A percentile compares a stretch with the other conserved stretches of the same genome.
Conservation (phyloP, 1,140 invertebrate genomes). For the Magallana angulata region DNA sequence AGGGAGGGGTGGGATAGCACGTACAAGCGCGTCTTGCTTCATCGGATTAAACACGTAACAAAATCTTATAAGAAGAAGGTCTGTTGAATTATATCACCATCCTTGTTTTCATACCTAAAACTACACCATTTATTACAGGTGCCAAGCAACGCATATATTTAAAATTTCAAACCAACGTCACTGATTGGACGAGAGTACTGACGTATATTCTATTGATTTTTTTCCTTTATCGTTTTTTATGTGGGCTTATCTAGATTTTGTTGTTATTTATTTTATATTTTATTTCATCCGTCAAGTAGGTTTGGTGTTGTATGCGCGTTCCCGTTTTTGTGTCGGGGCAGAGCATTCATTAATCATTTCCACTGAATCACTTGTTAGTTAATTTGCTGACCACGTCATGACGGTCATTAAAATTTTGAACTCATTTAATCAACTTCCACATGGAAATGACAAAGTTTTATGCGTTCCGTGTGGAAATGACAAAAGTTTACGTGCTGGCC, state of each 20-base stretch:
- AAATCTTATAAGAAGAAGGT: no score
- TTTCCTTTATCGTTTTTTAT: neutral
- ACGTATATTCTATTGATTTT: neutral
- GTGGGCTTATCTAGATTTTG: neutral
- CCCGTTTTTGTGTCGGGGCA: neutral
- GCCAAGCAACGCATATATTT: no score
- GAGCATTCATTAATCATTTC: neutral
- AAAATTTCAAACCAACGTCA: no score
- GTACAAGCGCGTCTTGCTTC: no score
- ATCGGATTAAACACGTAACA: no score
- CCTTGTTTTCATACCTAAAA: no score
- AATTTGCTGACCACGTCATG: conserved; percentile 26
- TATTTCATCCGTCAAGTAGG: neutral
- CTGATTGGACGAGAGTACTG: neutral
- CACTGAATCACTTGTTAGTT: conserved; percentile 21
- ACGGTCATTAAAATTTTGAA: conserved; percentile 18
- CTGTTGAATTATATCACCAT: no score
- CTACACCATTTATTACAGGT: no score
- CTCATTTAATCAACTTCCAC: conserved; percentile 20
- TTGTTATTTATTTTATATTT: neutral
- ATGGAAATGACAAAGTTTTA: conserved; percentile 21
- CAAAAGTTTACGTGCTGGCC: conserved; percentile 20
- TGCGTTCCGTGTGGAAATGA: conserved; percentile 2
- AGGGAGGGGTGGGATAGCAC: no score
- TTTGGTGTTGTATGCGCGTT: neutral